Evolutionary conservation across 2,113 vertebrate species (phyloP).

Genomic region (Dolichotis patagonum): DNA sequence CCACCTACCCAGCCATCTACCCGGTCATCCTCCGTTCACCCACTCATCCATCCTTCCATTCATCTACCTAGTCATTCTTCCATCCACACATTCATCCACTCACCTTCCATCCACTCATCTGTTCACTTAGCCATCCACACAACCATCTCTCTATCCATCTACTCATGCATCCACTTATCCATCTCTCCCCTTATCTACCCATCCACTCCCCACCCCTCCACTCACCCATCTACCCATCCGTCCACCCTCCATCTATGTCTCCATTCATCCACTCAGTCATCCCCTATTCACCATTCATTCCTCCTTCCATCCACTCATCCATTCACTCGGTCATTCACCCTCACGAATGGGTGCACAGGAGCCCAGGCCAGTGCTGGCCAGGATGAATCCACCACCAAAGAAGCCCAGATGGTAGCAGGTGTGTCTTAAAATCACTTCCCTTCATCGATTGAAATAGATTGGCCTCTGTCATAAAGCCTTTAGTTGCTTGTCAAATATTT

Average conservation of each 20-base stretch:
- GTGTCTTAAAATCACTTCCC: background rate
- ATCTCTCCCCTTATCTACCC: no score
- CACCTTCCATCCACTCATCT: background rate
- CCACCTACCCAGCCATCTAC: no score
- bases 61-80: background rate
- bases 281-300: background rate
- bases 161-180: background rate
- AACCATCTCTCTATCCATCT: background rate
- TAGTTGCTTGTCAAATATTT: constrained; percentile 55
- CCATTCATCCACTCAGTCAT: background rate
- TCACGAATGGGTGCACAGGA: background rate
- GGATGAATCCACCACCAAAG: background rate
- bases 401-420: background rate
- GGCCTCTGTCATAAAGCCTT: background rate
- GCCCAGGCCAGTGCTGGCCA: background rate
- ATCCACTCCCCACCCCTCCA: background rate
- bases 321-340: background rate
- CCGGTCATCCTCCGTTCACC: background rate
- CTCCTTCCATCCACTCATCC: background rate
- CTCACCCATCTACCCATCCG: background rate
- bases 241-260: background rate
- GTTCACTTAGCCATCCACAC: no score
- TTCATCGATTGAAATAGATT: background rate
- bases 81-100: background rate
- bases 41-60: background rate